Evolutionary conservation across 53 echinoderm and acorn worm species (phyloP).

Genomic region (Arbacia lixula): DNA sequence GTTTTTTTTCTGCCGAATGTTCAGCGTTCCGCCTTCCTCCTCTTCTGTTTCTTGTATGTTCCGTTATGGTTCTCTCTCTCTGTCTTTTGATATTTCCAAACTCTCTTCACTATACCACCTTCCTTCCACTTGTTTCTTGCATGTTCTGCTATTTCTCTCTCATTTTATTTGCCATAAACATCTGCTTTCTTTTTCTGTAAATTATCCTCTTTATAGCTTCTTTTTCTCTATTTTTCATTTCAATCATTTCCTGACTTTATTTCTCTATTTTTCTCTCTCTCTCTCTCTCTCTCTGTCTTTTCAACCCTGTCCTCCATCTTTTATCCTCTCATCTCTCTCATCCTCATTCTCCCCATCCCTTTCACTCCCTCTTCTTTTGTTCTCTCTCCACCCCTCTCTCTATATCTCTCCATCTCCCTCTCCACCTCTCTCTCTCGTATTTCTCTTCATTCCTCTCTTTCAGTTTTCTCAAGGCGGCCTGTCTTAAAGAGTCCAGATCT

Average conservation of each 20-base stretch:
- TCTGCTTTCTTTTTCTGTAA: neutral
- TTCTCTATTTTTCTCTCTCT: neutral
- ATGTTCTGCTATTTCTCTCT: too few relatives aligned
- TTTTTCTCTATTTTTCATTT: neutral
- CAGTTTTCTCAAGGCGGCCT: too few relatives aligned
- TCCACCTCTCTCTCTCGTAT: neutral
- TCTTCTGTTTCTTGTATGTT: too few relatives aligned
- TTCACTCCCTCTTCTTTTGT: neutral
- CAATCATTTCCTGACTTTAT: neutral
- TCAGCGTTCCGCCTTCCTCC: too few relatives aligned
- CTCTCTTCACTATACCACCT: too few relatives aligned
- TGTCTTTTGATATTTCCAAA: too few relatives aligned
- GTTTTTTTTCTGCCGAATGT: too few relatives aligned
- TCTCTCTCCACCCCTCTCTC: neutral
- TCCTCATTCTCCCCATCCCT: neutral
- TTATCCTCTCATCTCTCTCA: neutral
- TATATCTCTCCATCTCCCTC: neutral
- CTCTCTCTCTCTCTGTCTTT: neutral
- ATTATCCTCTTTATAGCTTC: neutral
- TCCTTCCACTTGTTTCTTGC: too few relatives aligned
- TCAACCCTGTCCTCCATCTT: neutral
- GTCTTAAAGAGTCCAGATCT: too few relatives aligned
- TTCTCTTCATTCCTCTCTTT: too few relatives aligned
- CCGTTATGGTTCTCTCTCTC: too few relatives aligned
- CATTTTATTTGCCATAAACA: too few relatives aligned